phyloP scores from a whole-genome alignment of 2,888 invertebrate species.

The Ceraclea dissimilis region DNA sequence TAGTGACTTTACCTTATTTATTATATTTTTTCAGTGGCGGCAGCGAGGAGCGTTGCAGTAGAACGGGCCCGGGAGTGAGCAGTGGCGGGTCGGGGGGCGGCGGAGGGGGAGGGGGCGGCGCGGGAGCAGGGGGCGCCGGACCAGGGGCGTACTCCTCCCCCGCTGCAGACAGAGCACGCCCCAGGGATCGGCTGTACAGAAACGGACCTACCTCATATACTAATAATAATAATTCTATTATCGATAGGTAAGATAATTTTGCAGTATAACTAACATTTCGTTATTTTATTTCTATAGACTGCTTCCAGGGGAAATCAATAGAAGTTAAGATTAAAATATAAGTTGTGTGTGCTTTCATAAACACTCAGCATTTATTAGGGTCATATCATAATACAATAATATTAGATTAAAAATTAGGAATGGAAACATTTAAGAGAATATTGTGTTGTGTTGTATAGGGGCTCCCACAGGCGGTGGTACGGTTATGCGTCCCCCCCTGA shows the following conservation, averaged over 20 bases:
- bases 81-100: slow-evolving; percentile 23
- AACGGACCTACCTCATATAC: slow-evolving; percentile 39
- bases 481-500: slow-evolving; percentile 11
- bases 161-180: slow-evolving; percentile 30
- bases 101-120: slow-evolving; percentile 25
- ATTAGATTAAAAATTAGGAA: no score
- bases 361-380: no score
- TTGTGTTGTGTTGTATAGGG: slow-evolving; percentile 27
- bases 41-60: slow-evolving; percentile 13
- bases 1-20: no score
- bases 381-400: no score
- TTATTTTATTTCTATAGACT: slow-evolving; percentile 28
- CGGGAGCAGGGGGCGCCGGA: slow-evolving; percentile 27
- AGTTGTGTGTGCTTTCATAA: no score
- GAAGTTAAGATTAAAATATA: no score
- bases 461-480: slow-evolving; percentile 44
- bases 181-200: slow-evolving; percentile 39
- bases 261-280: no score
- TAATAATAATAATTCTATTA: slow-evolving; percentile 26
- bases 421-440: no score
- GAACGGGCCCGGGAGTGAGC: slow-evolving; percentile 9
- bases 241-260: slow-evolving; percentile 24
- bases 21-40: slow-evolving; percentile 1
- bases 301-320: neutral
- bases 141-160: slow-evolving; percentile 17